Evolutionary conservation across 2,888 invertebrate genomes (phyloP).

Genomic region (Eudemis profundana): DNA sequence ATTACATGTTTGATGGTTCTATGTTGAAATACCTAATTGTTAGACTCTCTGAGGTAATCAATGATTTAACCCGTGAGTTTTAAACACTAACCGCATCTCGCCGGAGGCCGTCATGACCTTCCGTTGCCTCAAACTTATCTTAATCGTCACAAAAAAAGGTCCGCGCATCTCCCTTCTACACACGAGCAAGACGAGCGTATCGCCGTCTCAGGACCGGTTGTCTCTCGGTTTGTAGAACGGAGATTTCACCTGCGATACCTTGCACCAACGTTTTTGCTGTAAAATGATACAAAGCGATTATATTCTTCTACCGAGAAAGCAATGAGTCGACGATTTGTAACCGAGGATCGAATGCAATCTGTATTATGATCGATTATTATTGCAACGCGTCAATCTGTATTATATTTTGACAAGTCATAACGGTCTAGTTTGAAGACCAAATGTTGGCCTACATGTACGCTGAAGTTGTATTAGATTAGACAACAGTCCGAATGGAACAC

Average conservation of each 20-base stretch:
- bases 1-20: constrained; percentile 15
- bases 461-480: constrained; percentile 6
- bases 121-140: constrained; percentile 45
- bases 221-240: constrained; percentile 64
- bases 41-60: constrained; percentile 21
- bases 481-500: constrained; percentile 2
- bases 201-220: constrained; percentile 62
- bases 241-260: constrained; percentile 69
- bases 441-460: constrained; percentile 16
- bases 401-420: constrained; percentile 46
- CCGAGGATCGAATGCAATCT: constrained; percentile 47
- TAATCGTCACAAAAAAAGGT: constrained; percentile 47
- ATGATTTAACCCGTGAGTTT: constrained; percentile 29
- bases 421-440: constrained; percentile 31
- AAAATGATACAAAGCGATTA: constrained; percentile 53
- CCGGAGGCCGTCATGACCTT: constrained; percentile 35
- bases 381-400: constrained; percentile 48
- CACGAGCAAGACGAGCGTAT: constrained; percentile 51
- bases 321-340: constrained; percentile 52
- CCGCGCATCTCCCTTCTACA: constrained; percentile 54
- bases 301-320: constrained; percentile 59
- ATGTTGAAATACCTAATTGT: constrained; percentile 36
- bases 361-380: constrained; percentile 45
- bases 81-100: constrained; percentile 33
- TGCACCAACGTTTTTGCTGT: constrained; percentile 55